Evolutionary conservation across 2,888 invertebrate species (phyloP), one percentile per base, ranked within the genome.

Genomic region (Nemotelus pantherinus): DNA sequence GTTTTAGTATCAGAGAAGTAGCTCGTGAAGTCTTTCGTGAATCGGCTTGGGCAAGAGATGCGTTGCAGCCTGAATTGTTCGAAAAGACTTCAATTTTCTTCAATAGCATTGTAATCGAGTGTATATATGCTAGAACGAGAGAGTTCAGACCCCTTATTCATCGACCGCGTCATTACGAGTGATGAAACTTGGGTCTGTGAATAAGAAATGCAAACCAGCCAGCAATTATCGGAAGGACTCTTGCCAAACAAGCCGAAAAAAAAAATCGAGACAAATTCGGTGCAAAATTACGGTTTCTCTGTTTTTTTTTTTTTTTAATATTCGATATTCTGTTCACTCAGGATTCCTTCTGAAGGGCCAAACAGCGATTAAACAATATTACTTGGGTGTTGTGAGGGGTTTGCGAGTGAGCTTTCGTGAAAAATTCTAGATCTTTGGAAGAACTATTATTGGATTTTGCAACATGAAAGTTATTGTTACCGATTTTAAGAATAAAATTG

Each of bases 151-250:
- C 6, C 53, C 1, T 7, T 10, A 53, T 53, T 1, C 10, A 53
- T 53, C 10, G 10, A 10, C 1, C 6, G 53, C 53, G 10, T 53
- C 53, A 53, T 53, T 53, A 1, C 53, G 53, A 9, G 10, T 53
- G 53, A 53, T 53, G 53, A 53, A 10, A 53, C 1, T 3, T 43
- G 74, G 53, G 86, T 84, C 53, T 84, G 82, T 25, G 82, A 76
- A 85, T 88, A 77, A 86, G 88, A 81, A 7, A 53, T 53, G 87
- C 88, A 72, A 41, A 83, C 77, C 5, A 68, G 50, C 43, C 3
- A 53, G 53, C 53, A 53, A 53, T 53, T 10, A 53, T 53, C 53
- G 53, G 53, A 53, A 1, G 6, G 53, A 10, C 53, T 6, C 53
- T 53, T 53, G 53, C 10, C 53, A 53, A 53, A 53, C 53, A 7